Conservation (phyloP, 2,888 invertebrate species). For the Periphyllus acericola region DNA sequence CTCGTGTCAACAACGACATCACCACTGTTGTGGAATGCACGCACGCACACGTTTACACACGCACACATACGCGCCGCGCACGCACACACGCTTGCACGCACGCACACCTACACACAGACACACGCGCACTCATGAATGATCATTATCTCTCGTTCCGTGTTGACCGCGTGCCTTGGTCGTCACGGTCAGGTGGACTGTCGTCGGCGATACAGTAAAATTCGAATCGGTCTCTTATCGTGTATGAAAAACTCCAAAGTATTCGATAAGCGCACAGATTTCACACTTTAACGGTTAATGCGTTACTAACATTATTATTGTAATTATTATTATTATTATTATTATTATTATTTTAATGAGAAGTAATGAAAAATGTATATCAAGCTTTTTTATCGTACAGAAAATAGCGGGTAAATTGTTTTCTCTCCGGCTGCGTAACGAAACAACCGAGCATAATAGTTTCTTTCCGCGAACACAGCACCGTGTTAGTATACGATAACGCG, state of each 20-base stretch:
- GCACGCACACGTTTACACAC: too few species aligned
- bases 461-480: not conserved
- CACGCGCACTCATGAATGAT: not conserved
- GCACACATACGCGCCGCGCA: not conserved
- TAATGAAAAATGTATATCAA: not conserved
- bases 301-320: not conserved
- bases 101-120: not conserved
- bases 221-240: not conserved
- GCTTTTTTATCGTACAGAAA: not conserved
- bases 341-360: not conserved
- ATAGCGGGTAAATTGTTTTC: not conserved
- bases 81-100: not conserved
- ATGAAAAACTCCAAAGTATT: not conserved
- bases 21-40: not conserved
- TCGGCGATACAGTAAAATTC: not conserved
- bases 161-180: constrained; percentile 32
- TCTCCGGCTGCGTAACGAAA: not conserved
- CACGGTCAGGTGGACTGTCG: constrained; percentile 39
- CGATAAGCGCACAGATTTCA: not conserved
- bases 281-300: not conserved
- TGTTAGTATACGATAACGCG: too few species aligned
- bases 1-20: constrained; percentile 54
- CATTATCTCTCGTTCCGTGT: constrained; percentile 29
- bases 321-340: not conserved
- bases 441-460: not conserved